phyloP scores from a whole-genome alignment of 2,888 invertebrate genomes.

The Cartodere bifasciata region DNA sequence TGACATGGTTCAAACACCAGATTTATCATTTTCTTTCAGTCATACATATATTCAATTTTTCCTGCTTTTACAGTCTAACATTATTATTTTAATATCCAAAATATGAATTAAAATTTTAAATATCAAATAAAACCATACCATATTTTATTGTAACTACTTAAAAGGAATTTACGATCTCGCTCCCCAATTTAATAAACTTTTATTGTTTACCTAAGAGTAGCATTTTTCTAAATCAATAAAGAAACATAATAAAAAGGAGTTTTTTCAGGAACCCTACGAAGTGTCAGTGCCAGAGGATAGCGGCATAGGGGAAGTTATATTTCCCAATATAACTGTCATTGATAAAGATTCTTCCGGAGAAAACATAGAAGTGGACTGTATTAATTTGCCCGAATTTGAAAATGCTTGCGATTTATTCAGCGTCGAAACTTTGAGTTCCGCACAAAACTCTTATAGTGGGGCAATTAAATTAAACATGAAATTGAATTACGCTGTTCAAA shows the following conservation, averaged over 20 bases:
- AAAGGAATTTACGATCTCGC: no score
- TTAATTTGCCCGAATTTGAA: conserved; percentile 46
- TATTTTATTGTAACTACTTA: no score
- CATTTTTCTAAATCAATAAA: not conserved
- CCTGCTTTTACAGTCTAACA: no score
- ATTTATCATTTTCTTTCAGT: no score
- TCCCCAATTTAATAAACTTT: no score
- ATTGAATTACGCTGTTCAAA: conserved; percentile 65
- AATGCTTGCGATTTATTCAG: conserved; percentile 61
- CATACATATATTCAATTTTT: no score
- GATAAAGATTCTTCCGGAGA: conserved; percentile 75
- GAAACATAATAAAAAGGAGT: no score
- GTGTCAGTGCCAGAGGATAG: conserved; percentile 68
- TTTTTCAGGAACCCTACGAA: conserved; percentile 64
- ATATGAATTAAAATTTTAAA: no score
- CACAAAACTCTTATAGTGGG: conserved; percentile 59
- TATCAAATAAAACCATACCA: no score
- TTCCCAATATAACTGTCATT: conserved; percentile 58
- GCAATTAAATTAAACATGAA: conserved; percentile 55
- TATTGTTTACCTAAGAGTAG: not conserved
- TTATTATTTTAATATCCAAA: no score
- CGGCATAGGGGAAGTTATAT: conserved; percentile 54
- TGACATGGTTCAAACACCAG: no score
- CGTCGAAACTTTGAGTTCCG: conserved; percentile 47
- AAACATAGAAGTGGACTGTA: conserved; percentile 60